Conservation (phyloP, 2,113 vertebrate species). For the Tachysurus fulvidraco region DNA sequence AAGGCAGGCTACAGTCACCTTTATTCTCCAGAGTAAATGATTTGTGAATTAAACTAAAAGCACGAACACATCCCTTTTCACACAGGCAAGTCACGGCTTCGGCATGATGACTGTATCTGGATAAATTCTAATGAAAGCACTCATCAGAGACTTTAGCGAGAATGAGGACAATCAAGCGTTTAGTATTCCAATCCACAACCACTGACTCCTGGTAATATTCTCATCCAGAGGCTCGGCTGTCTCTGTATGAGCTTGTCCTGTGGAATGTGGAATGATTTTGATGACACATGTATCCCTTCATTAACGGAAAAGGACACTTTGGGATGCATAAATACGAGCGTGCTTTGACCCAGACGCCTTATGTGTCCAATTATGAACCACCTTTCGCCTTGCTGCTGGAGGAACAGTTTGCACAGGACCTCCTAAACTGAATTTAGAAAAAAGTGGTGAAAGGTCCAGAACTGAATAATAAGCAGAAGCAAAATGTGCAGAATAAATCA, state of each 20-base stretch:
- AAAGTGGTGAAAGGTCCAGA: not conserved
- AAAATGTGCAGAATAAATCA: slow-evolving; percentile 7
- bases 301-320: slow-evolving; percentile 64
- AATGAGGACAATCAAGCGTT: slow-evolving; percentile 21
- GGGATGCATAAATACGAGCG: slow-evolving; percentile 58
- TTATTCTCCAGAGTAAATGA: slow-evolving; percentile 27
- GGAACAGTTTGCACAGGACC: slow-evolving; percentile 56
- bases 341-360: slow-evolving; percentile 62
- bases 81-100: slow-evolving; percentile 17
- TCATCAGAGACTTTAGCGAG: slow-evolving; percentile 27
- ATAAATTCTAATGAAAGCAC: slow-evolving; percentile 31
- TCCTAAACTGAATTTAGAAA: slow-evolving; percentile 58
- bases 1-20: not conserved
- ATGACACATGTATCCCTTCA: slow-evolving; percentile 55
- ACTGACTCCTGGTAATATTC: slow-evolving; percentile 42
- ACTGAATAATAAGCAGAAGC: not conserved
- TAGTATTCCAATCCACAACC: slow-evolving; percentile 31
- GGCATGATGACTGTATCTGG: slow-evolving; percentile 33
- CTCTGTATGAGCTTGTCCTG: slow-evolving; percentile 44
- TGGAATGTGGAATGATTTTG: slow-evolving; percentile 63
- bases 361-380: slow-evolving; percentile 67
- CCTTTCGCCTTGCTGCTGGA: slow-evolving; percentile 63
- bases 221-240: slow-evolving; percentile 50
- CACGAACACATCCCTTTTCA: not conserved
- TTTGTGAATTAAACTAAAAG: slow-evolving; percentile 33